Base-by-base conservation (phyloP, 2,797 vertebrate genomes). In the Etheostoma perlongum region DNA sequence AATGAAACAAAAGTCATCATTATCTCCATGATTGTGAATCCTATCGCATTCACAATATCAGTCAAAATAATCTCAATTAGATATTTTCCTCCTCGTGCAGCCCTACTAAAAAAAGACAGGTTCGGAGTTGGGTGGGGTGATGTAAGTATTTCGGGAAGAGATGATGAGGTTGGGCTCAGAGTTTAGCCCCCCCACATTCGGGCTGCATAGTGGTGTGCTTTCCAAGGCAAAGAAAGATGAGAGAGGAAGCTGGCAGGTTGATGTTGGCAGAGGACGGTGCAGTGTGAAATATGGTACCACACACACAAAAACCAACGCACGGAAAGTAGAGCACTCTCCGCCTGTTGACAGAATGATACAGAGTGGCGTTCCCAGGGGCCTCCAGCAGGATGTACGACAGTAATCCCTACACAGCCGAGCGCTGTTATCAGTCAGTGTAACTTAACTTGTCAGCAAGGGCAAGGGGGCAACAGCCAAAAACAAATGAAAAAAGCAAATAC, bases 261-360 rank as follows among this genome's bases (percentile, higher is more conserved):
- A 85, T 89, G 94, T 95, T 95, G 94, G 93, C 94, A 93, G 80
- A 48, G 74, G 44, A 57, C 4, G 60, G 53, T 47, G 79, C 67
- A 68, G 84, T 79, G 76, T 93, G 93, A 94, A 93, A 93, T 91
- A 91, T 73, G 83, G 90, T 88, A 92, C 83, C 79, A 75, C 85
- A 88, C 82, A 85, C 83, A 88, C 89, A 90, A 78, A 89, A 79
- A 80, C 52, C 53, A 78, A 79, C 49, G 68, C 79, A 63, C 81
- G 85, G 78, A 87, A 76, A 83, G 88, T 55, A 49, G 74, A 89
- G 83, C 75, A 68, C 82, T 92, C 86, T 83, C 68, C 46, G 79
- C 67, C 90, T 89, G 93, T 88, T 93, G 94, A 96, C 94, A 95
- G 94, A 93, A 91, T 92, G 94, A 94, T 93, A 82, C 94, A 93